Conservation (phyloP, 2,113 vertebrate genomes). For the Ophiodon elongatus region DNA sequence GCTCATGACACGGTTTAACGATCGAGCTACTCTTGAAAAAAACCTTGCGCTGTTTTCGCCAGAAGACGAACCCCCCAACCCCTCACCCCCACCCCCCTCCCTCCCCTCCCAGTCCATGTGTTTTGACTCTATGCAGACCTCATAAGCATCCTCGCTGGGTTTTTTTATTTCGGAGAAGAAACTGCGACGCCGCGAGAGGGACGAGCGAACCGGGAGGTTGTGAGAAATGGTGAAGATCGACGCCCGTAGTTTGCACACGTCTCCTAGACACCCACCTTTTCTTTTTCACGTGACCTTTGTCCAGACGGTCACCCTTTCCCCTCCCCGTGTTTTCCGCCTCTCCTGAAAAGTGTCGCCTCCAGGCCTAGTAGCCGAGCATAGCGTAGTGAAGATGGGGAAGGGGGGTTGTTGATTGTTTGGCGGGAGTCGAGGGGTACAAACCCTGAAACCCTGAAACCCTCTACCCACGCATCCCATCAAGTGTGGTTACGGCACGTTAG, state of each 20-base stretch:
- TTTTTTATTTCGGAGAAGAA: constrained; percentile 42
- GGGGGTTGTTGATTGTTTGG: constrained; percentile 19
- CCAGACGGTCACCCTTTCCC: not conserved
- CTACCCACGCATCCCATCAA: constrained; percentile 44
- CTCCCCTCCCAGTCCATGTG: constrained; percentile 36
- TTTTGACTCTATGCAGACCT: constrained; percentile 82
- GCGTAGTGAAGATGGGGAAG: constrained; percentile 22
- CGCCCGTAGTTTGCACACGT: constrained; percentile 57
- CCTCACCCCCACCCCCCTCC: not conserved
- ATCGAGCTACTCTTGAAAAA: constrained; percentile 58
- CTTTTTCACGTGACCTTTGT: constrained; percentile 29
- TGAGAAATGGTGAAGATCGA: constrained; percentile 46
- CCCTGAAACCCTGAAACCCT: constrained; percentile 56
- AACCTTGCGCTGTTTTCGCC: constrained; percentile 57
- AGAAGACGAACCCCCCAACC: constrained; percentile 54
- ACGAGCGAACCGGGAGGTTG: constrained; percentile 11
- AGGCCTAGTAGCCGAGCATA: constrained; percentile 40
- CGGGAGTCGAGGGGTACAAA: constrained; percentile 44
- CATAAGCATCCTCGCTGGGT: constrained; percentile 44
- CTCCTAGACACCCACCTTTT: constrained; percentile 31
- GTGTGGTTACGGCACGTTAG: constrained; percentile 45
- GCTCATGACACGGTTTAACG: constrained; percentile 46
- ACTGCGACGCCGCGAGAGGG: constrained; percentile 28
- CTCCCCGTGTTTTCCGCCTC: constrained; percentile 25
- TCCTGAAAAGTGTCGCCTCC: constrained; percentile 39